These are phyloP conservation scores for Chrysolina americana DNA, from an alignment of 2,888 invertebrate species.

Conservation along the genomic window DNA sequence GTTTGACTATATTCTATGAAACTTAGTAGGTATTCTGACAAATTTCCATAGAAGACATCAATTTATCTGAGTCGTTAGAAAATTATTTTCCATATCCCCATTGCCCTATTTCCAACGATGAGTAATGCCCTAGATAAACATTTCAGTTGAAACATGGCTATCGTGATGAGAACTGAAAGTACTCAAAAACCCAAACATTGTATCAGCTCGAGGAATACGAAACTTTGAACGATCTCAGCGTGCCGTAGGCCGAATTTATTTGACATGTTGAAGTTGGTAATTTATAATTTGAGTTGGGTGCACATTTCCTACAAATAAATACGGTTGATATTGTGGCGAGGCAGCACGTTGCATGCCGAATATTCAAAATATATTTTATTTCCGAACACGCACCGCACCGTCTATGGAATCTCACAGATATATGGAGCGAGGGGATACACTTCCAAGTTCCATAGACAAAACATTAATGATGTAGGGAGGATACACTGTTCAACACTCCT, in stretches of 20 bases:
- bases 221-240: conserved; percentile 40
- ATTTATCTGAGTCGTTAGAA: too few relatives aligned
- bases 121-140: too few relatives aligned
- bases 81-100: too few relatives aligned
- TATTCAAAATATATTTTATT: conserved; percentile 53
- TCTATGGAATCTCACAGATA: conserved; percentile 40
- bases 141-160: not conserved
- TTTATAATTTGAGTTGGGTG: conserved; percentile 48
- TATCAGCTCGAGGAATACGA: conserved; percentile 30
- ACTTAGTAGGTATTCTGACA: too few relatives aligned
- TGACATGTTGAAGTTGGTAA: conserved; percentile 44
- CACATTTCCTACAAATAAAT: conserved; percentile 50
- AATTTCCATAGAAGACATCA: too few relatives aligned
- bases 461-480: conserved; percentile 43
- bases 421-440: conserved; percentile 47
- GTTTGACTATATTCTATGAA: too few relatives aligned
- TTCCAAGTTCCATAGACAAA: conserved; percentile 53
- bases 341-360: conserved; percentile 50
- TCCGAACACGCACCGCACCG: conserved; percentile 55
- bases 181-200: not conserved
- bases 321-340: conserved; percentile 47
- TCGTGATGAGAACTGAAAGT: not conserved
- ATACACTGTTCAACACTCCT: too few relatives aligned
- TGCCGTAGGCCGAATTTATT: conserved; percentile 46
- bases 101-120: too few relatives aligned